Conservation (phyloP, 2,888 invertebrate genomes). For the Leucania comma region DNA sequence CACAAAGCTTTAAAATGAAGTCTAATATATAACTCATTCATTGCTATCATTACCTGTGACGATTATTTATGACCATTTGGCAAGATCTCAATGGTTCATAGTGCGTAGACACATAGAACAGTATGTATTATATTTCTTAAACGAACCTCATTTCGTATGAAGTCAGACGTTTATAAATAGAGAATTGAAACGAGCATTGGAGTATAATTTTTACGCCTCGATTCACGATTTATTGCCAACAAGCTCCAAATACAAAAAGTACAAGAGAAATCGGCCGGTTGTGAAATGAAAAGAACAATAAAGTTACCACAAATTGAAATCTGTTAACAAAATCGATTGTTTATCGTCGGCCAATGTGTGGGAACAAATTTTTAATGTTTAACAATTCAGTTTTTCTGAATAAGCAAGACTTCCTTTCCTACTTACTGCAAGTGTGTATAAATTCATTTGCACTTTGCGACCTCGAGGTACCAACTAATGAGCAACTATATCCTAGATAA, state of each 20-base stretch:
- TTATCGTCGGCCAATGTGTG: slow-evolving; percentile 44
- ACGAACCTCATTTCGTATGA: slow-evolving; percentile 72
- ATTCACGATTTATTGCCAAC: slow-evolving; percentile 75
- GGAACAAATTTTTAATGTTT: slow-evolving; percentile 25
- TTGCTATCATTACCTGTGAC: slow-evolving; percentile 53
- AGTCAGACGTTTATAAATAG: slow-evolving; percentile 86
- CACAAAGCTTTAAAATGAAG: slow-evolving; percentile 38
- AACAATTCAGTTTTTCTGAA: slow-evolving; percentile 9
- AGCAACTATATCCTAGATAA: slow-evolving; percentile 19
- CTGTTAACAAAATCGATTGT: slow-evolving; percentile 55
- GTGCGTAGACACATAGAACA: slow-evolving; percentile 71
- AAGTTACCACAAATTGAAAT: slow-evolving; percentile 62
- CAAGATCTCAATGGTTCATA: slow-evolving; percentile 72
- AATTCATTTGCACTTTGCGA: slow-evolving; percentile 23
- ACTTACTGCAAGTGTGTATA: background rate
- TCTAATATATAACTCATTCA: slow-evolving; percentile 48
- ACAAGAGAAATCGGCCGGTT: slow-evolving; percentile 63
- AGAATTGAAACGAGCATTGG: slow-evolving; percentile 76
- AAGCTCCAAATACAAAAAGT: slow-evolving; percentile 69
- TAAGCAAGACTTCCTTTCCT: background rate
- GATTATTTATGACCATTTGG: slow-evolving; percentile 68
- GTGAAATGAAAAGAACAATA: slow-evolving; percentile 68
- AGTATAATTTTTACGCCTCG: slow-evolving; percentile 77
- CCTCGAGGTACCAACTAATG: slow-evolving; percentile 11
- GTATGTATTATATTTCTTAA: slow-evolving; percentile 71